Evolutionary conservation across 1,140 invertebrate species (phyloP), one percentile per base, ranked within the genome.

Genomic region (Holcopasites calliopsidis): DNA sequence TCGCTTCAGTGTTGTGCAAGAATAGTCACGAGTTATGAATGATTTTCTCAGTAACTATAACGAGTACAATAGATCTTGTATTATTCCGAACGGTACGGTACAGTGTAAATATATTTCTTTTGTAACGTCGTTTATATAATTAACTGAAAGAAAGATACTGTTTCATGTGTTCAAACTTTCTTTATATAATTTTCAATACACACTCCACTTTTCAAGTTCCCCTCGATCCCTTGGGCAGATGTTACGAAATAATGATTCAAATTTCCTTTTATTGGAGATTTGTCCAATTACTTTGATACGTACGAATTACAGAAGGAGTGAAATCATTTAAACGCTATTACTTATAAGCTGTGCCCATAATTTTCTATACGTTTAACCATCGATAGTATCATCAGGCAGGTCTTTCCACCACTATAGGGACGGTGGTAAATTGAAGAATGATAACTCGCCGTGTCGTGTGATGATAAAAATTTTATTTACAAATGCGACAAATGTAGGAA

Each of bases 391-490:
- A n/a, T n/a, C n/a, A n/a, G n/a, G n/a, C n/a, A n/a, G n/a, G n/a
- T n/a, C n/a, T 42, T 42, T 16, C 8, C 11, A 38, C 21, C 7
- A 38, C 3, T 2, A 13, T 35, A n/a, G 10, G 10, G 21, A n/a
- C 11, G 13, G 8, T 16, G 0, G 1, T 57, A 2, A 13, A 44
- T 33, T 1, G n/a, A 57, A n/a, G n/a, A n/a, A 61, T 47, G 31
- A 80, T 10, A 70, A 65, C 4, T 6, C 21, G 28, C 18, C 31
- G 26, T 21, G 11, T 84, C 75, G 80, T 90, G 88, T 90, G 89
- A 90, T 89, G 88, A 90, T 91, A 91, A 90, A 90, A 91, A 90
- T 90, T 91, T 90, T 91, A 90, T 90, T 91, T 90, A 91, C 90
- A 90, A 90, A 90, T 91, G 88, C 89, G 88, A 91, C 88, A 90